phyloP scores from a whole-genome alignment of 64 coral and sea anemone species.

The Stylophora pistillata region DNA sequence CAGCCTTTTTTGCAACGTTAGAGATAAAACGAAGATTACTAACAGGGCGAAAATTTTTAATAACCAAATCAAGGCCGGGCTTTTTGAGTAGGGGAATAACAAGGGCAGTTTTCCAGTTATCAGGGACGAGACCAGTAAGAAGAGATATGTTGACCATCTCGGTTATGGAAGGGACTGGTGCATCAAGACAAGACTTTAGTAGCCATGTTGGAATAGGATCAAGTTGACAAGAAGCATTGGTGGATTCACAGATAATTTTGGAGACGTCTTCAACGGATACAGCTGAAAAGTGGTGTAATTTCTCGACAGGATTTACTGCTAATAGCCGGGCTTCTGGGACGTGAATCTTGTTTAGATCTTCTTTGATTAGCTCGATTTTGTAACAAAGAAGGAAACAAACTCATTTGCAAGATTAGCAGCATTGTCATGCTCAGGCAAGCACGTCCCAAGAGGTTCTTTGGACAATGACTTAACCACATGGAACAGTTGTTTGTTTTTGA shows the following conservation, averaged over 20 bases:
- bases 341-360: slow-evolving; percentile 17
- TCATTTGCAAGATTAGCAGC: slow-evolving; percentile 18
- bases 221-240: slow-evolving; percentile 16
- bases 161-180: slow-evolving; percentile 24
- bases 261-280: slow-evolving; percentile 3
- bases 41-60: no score
- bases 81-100: no score
- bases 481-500: not conserved
- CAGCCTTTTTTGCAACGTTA: no score
- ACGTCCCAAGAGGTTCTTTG: slow-evolving; percentile 11
- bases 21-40: no score
- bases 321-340: slow-evolving; percentile 11
- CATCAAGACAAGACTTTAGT: slow-evolving; percentile 27
- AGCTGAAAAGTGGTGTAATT: slow-evolving; percentile 33
- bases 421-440: slow-evolving; percentile 24
- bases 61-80: no score
- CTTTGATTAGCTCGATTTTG: slow-evolving; percentile 16
- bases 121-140: no score
- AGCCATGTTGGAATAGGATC: slow-evolving; percentile 61
- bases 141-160: slow-evolving; percentile 41
- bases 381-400: not conserved
- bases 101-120: no score
- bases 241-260: slow-evolving; percentile 31
- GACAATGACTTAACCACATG: slow-evolving; percentile 20
- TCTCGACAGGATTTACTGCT: not conserved